A percentile compares a stretch with the other conserved stretches of the same genome.
phyloP scores from a whole-genome alignment of 2,113 vertebrate genomes.

The Arizona elegans region DNA sequence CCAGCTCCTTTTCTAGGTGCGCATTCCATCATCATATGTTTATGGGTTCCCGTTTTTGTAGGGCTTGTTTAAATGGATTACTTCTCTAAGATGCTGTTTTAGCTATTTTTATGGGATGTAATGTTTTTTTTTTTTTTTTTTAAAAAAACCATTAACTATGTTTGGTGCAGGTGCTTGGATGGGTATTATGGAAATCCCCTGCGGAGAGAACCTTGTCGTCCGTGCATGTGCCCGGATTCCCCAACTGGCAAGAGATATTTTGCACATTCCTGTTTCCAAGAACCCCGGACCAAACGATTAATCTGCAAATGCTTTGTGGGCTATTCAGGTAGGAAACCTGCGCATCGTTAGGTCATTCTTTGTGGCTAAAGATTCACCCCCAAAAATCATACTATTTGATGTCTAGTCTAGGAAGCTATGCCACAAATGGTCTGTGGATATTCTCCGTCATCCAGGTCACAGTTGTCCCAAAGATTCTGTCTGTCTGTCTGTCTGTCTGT shows the following conservation, averaged over 20 bases:
- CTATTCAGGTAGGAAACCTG: slow-evolving; percentile 72
- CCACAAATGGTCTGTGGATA: too few species aligned
- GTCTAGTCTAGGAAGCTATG: not conserved
- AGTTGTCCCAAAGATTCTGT: too few species aligned
- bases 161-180: slow-evolving; percentile 75
- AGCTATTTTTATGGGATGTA: not conserved
- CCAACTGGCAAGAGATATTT: slow-evolving; percentile 76
- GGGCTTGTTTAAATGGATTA: not conserved
- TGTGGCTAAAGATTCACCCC: not conserved
- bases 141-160: slow-evolving; percentile 26
- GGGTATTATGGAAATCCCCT: slow-evolving; percentile 80
- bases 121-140: not conserved
- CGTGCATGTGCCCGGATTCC: slow-evolving; percentile 79
- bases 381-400: not conserved
- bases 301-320: slow-evolving; percentile 76
- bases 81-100: not conserved
- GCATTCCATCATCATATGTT: not conserved
- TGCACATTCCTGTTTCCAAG: slow-evolving; percentile 76
- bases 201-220: slow-evolving; percentile 69
- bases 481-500: too few species aligned
- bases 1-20: not conserved
- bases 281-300: slow-evolving; percentile 65
- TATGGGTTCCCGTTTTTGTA: not conserved
- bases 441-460: too few species aligned
- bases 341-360: not conserved